phyloP scores from a whole-genome alignment of 2,888 invertebrate genomes.

The Noctua janthe region DNA sequence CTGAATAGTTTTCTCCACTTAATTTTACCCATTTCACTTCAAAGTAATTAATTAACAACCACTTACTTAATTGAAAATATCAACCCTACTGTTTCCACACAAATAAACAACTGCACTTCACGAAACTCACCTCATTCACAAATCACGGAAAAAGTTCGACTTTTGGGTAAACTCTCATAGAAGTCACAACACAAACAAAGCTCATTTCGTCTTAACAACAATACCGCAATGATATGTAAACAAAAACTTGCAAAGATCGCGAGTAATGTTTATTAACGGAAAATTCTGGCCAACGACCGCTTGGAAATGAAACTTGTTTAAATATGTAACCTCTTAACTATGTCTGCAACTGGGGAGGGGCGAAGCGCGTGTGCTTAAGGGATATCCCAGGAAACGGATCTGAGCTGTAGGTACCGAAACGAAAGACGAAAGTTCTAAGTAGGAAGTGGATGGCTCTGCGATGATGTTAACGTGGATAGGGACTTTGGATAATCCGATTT shows the following conservation, averaged over 20 bases:
- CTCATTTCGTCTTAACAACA: slow-evolving; percentile 46
- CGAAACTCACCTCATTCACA: slow-evolving; percentile 64
- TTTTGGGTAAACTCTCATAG: slow-evolving; percentile 44
- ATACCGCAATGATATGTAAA: slow-evolving; percentile 57
- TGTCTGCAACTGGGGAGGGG: slow-evolving; percentile 78
- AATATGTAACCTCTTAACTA: slow-evolving; percentile 84
- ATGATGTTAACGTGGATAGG: slow-evolving; percentile 70
- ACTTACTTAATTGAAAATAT: slow-evolving; percentile 5
- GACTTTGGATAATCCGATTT: slow-evolving; percentile 1
- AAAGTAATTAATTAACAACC: background rate
- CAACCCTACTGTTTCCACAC: background rate
- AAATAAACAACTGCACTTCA: slow-evolving; percentile 23
- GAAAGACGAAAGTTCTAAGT: slow-evolving; percentile 87
- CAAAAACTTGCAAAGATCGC: slow-evolving; percentile 47
- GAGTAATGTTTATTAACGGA: slow-evolving; percentile 58
- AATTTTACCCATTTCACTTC: background rate
- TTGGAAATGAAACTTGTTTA: slow-evolving; percentile 84
- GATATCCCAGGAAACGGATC: slow-evolving; percentile 85
- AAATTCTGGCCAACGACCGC: slow-evolving; percentile 82
- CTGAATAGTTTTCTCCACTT: background rate
- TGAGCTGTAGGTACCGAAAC: slow-evolving; percentile 72
- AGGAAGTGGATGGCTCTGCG: slow-evolving; percentile 77
- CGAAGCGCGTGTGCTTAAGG: slow-evolving; percentile 75
- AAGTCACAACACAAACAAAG: slow-evolving; percentile 59
- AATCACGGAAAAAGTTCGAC: slow-evolving; percentile 55